These are phyloP conservation scores for Antennarius maculatus DNA, from an alignment of 2,797 vertebrate genomes.

Conservation along the genomic window DNA sequence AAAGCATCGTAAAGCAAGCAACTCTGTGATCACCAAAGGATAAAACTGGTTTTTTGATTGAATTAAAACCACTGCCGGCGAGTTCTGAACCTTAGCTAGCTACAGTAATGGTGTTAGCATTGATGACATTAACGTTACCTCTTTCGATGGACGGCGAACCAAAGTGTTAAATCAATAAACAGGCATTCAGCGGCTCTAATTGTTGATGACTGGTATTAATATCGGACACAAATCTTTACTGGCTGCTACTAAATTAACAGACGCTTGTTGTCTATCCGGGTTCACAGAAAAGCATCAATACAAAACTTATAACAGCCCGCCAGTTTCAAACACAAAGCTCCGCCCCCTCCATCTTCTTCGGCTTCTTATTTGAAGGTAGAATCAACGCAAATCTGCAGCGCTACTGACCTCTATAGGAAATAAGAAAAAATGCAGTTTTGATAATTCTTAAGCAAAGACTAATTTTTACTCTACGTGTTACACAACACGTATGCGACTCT, in stretches of 20 bases:
- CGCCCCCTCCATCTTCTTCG: conserved; percentile 57
- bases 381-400: accelerated
- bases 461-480: background rate
- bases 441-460: background rate
- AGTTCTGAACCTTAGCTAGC: background rate
- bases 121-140: conserved; percentile 38
- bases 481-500: background rate
- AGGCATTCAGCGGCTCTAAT: conserved; percentile 4
- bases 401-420: conserved; percentile 43
- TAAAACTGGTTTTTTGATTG: too few species aligned
- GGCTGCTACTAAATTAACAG: too few species aligned
- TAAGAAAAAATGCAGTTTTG: background rate
- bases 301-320: conserved; percentile 63
- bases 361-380: background rate
- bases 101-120: conserved; percentile 7
- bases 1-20: too few species aligned
- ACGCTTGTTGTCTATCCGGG: background rate
- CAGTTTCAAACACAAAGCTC: conserved; percentile 80
- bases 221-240: background rate
- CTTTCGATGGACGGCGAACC: conserved; percentile 16
- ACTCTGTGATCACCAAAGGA: too few species aligned
- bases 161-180: conserved; percentile 7
- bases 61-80: too few species aligned
- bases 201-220: accelerated
- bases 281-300: accelerated